Base-by-base conservation (phyloP, 2,888 invertebrate genomes). In the Brachycybe producta region DNA sequence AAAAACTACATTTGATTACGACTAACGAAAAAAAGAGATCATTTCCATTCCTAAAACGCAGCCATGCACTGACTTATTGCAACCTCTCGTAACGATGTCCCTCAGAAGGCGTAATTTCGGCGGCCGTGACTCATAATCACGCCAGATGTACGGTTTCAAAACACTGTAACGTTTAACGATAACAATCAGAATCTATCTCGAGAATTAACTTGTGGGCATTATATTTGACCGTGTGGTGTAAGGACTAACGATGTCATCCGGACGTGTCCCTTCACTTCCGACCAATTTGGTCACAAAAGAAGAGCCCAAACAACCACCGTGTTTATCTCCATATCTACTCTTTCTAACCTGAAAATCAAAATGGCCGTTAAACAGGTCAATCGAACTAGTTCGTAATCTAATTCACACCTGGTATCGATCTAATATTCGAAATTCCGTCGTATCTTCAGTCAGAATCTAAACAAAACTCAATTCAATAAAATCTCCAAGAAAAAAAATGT, bases 61-160 rank as follows among this genome's bases (percentile, higher is more conserved):
- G n/a, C n/a, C n/a, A n/a, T n/a, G n/a, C n/a, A n/a, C n/a, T n/a
- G n/a, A n/a, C n/a, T n/a, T n/a, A n/a, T n/a, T n/a, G n/a, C n/a
- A n/a, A n/a, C n/a, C n/a, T n/a, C n/a, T n/a, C n/a, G n/a, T n/a
- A n/a, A n/a, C n/a, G n/a, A 69, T 68, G 62, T 85, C 80, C 36
- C 78, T 73, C 62, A 78, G 75, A 41, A 90, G 67, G 57, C 70
- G 69, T 42, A 91, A 64, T 81, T 87, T 88, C 0, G 74, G 64
- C 0, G 91, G 84, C 42, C 56, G 68, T 17, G 76, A 73, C 53
- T 73, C 70, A 5, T 65, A 64, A 63, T 88, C 86, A 57, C 84
- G 71, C 56, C 82, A 74, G 56, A 92, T 88, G 66, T 79, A 90
- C 0, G 91, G 90, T 66, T 84, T 84, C 50, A 92, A 72, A 48